phyloP scores from a whole-genome alignment of 1,140 invertebrate genomes.

The Arion vulgaris region DNA sequence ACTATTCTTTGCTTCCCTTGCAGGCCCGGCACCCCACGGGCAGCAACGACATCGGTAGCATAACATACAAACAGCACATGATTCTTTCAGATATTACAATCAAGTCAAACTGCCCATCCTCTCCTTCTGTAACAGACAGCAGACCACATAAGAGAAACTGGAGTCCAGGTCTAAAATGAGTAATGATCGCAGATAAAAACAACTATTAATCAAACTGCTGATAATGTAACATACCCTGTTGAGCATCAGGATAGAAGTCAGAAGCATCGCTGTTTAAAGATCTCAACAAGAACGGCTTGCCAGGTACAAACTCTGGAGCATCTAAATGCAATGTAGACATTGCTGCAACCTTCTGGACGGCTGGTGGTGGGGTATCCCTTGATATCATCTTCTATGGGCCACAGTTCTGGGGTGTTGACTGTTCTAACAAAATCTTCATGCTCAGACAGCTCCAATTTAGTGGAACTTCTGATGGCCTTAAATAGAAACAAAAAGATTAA shows the following conservation, averaged over 20 bases:
- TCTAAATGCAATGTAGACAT: conserved; percentile 81
- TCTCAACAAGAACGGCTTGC: conserved; percentile 49
- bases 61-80: too few relatives aligned
- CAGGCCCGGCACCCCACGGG: too few relatives aligned
- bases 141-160: not conserved
- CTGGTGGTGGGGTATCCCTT: conserved; percentile 42
- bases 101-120: not conserved
- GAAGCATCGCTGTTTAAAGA: conserved; percentile 30
- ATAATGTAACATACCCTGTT: conserved; percentile 1
- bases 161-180: too few relatives aligned
- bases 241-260: not conserved
- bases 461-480: conserved; percentile 85
- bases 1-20: too few relatives aligned
- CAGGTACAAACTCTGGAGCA: conserved; percentile 88
- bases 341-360: conserved; percentile 42
- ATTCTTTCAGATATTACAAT: too few relatives aligned
- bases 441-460: conserved; percentile 84
- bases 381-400: conserved; percentile 82
- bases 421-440: conserved; percentile 82
- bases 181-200: too few relatives aligned
- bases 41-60: too few relatives aligned
- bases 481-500: conserved; percentile 27
- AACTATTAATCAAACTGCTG: not conserved
- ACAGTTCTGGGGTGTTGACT: conserved; percentile 84
- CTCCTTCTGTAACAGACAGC: not conserved